These are phyloP conservation scores for Thalassophryne amazonica DNA, from an alignment of 2,797 vertebrate species.

Conservation along the genomic window DNA sequence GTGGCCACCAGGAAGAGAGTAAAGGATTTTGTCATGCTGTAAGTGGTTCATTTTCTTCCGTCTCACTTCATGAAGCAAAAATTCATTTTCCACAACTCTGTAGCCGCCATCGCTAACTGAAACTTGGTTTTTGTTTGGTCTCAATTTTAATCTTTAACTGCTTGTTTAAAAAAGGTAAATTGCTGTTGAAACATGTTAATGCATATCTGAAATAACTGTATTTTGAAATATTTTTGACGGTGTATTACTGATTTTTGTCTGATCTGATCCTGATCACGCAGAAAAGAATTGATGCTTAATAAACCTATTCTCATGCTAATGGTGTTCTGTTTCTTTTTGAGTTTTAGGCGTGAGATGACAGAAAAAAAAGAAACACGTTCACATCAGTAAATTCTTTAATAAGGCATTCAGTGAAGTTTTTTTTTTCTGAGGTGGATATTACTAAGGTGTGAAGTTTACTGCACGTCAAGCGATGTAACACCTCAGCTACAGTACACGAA, in stretches of 20 bases:
- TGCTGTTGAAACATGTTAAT: constrained; percentile 36
- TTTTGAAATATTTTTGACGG: constrained; percentile 60
- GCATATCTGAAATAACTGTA: constrained; percentile 54
- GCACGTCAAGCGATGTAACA: constrained; percentile 20
- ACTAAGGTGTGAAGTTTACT: constrained; percentile 22
- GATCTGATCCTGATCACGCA: constrained; percentile 3
- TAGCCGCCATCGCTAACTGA: constrained; percentile 2
- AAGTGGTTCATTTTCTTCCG: constrained; percentile 8
- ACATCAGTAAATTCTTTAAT: too few relatives aligned
- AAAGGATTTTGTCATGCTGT: not conserved
- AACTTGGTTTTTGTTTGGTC: not conserved
- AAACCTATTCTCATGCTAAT: constrained; percentile 56
- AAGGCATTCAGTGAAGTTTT: too few relatives aligned
- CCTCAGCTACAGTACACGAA: constrained; percentile 9
- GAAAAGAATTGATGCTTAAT: constrained; percentile 45
- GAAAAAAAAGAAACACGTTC: too few relatives aligned
- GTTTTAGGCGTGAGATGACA: too few relatives aligned
- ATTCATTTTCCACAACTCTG: not conserved
- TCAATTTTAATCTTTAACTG: constrained; percentile 15
- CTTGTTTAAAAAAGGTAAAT: constrained; percentile 39
- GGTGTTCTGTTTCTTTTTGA: not conserved
- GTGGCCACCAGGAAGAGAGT: constrained; percentile 9
- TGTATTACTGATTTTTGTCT: constrained; percentile 27
- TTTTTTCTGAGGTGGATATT: constrained; percentile 25
- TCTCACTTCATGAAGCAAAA: not conserved